These are phyloP conservation scores for Machaerirhynchus nigripectus DNA, from an alignment of 2,113 vertebrate genomes.

Conservation along the genomic window DNA sequence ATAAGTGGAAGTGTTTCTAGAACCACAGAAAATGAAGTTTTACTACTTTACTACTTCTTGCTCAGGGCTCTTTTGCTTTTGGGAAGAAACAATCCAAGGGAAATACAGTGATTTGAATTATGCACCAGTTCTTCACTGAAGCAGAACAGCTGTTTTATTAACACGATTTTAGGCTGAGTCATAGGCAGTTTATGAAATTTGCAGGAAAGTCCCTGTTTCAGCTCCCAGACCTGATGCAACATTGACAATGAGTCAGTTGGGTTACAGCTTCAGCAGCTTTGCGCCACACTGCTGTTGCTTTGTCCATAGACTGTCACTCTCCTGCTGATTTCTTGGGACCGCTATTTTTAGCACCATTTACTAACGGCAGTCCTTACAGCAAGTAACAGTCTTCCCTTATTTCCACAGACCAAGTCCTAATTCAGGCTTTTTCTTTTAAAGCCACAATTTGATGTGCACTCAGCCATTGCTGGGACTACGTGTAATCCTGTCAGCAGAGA, in stretches of 20 bases:
- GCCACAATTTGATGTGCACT: not conserved
- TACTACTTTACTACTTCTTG: not conserved
- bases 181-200: not conserved
- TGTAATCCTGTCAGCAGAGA: not conserved
- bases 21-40: not conserved
- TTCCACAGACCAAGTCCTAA: not conserved
- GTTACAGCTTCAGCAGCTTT: not conserved
- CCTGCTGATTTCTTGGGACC: not conserved
- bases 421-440: not conserved
- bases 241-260: not conserved
- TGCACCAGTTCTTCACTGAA: not conserved
- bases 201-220: not conserved
- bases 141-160: not conserved
- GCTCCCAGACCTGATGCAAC: not conserved
- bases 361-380: not conserved
- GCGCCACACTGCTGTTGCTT: not conserved
- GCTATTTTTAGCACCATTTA: not conserved
- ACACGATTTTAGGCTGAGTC: not conserved
- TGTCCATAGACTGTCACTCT: not conserved
- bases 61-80: not conserved
- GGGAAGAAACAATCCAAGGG: not conserved
- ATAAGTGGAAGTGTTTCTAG: not conserved
- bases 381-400: not conserved
- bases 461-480: not conserved
- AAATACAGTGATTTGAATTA: not conserved